Percentiles rank a stretch among this genome's conserved stretches.
Evolutionary conservation across 1,140 invertebrate species (phyloP).

Genomic region (Rhizoglyphus robini): DNA sequence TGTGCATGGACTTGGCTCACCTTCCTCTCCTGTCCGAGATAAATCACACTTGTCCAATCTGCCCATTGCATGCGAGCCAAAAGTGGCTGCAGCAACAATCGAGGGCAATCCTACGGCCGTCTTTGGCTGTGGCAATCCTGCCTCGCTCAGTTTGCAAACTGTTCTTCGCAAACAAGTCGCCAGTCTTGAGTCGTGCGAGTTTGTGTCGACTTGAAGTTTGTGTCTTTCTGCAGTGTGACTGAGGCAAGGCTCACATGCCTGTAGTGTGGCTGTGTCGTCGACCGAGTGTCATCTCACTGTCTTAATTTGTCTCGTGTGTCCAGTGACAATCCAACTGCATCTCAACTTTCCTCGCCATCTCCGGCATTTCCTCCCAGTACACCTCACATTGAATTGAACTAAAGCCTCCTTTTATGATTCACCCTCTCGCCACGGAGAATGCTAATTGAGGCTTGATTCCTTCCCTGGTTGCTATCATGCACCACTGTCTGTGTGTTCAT

Average conservation of each 20-base stretch:
- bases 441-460: too few species aligned
- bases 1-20: neutral
- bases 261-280: too few species aligned
- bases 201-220: neutral
- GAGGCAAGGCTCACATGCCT: too few species aligned
- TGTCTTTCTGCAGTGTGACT: neutral
- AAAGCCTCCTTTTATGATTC: too few species aligned
- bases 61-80: neutral
- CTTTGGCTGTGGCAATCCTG: neutral
- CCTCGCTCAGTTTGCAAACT: neutral
- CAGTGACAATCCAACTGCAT: too few species aligned
- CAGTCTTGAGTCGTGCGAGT: neutral
- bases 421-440: too few species aligned
- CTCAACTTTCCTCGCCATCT: too few species aligned
- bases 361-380: too few species aligned
- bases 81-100: slow-evolving; percentile 9
- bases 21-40: neutral
- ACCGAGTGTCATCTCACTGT: too few species aligned
- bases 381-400: too few species aligned
- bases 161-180: neutral
- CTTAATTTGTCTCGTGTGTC: too few species aligned
- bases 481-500: neutral
- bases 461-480: too few species aligned
- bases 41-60: neutral
- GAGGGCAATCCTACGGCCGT: neutral